Evolutionary conservation across 1,140 invertebrate species (phyloP).

Genomic region (Drosophila ambigua): DNA sequence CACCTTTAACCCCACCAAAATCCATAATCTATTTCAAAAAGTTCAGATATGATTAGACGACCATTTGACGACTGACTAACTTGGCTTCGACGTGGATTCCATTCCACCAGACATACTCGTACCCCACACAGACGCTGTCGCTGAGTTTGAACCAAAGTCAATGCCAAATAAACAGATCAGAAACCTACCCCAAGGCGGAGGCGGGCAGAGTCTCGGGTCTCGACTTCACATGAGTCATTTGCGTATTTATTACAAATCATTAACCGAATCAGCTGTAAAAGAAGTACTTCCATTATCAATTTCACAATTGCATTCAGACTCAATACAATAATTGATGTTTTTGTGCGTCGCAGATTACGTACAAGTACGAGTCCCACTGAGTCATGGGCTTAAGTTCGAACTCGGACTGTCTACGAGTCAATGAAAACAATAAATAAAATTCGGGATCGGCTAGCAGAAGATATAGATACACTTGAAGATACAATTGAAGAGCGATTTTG

Average conservation of each 20-base stretch:
- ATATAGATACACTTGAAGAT: too few species aligned
- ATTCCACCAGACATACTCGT: too few species aligned
- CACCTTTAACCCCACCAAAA: too few species aligned
- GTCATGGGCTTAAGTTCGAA: conserved; percentile 34
- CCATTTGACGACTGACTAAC: too few species aligned
- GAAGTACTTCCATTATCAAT: conserved; percentile 27
- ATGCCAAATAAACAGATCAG: neutral
- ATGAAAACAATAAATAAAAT: conserved; percentile 11
- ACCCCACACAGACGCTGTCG: too few species aligned
- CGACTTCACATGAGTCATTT: too few species aligned
- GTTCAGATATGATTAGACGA: too few species aligned
- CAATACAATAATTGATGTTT: conserved; percentile 17
- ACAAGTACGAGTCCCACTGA: conserved; percentile 29
- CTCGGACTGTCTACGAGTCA: conserved; percentile 11
- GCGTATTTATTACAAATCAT: too few species aligned
- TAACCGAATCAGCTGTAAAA: neutral
- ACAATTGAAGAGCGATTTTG: too few species aligned
- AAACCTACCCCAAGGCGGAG: conserved; percentile 28
- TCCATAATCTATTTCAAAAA: too few species aligned
- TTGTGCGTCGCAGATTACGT: conserved; percentile 25
- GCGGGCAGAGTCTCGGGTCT: too few species aligned
- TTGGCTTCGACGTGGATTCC: too few species aligned
- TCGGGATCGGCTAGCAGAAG: neutral
- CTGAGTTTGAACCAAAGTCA: neutral
- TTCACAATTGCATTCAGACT: conserved; percentile 47